Evolutionary conservation across 1,140 invertebrate species (phyloP), one percentile per base, ranked within the genome.

Genomic region (Episyrphus balteatus): DNA sequence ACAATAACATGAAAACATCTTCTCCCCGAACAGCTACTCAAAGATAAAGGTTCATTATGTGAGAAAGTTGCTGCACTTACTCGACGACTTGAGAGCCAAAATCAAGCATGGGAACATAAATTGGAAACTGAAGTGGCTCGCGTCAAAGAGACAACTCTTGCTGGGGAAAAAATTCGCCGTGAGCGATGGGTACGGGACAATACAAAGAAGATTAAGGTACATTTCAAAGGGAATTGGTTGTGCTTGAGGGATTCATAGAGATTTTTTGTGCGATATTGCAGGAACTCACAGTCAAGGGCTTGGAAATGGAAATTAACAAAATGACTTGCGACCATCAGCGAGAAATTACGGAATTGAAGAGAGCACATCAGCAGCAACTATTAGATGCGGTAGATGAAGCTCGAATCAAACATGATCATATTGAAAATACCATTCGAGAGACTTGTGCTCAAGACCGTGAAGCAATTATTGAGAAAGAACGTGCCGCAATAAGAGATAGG

Each of bases 281-380:
- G 78, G 82, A 84, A 58, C 69, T 82, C 55, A 84, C 82, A 0
- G 80, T 84, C 1, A 83, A 83, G 58, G 81, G 82, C 9, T 60
- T 85, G n/a, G 82, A 84, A 57, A 76, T 80, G 3, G 82, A 85
- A 65, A 68, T 85, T 7, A 73, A 80, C 52, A 75, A 72, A 36
- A 81, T 85, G 75, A 74, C 77, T 33, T 70, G 72, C 10, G 68
- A 77, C 9, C 78, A 81, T 52, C 72, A 79, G 59, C 73, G 75
- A 36, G 77, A 80, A 62, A 55, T 81, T 18, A 62, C 71, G 0
- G 75, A 80, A 52, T 51, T 80, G n/a, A 66, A 77, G 51, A 62
- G 72, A 8, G 52, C 72, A 19, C 80, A 83, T 58, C 75, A 80
- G 34, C 69, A 73, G 49, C 71, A 77, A 50, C 56, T 77, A 47